Evolutionary conservation across 2,888 invertebrate genomes (phyloP).

Genomic region (Mayetiola destructor): DNA sequence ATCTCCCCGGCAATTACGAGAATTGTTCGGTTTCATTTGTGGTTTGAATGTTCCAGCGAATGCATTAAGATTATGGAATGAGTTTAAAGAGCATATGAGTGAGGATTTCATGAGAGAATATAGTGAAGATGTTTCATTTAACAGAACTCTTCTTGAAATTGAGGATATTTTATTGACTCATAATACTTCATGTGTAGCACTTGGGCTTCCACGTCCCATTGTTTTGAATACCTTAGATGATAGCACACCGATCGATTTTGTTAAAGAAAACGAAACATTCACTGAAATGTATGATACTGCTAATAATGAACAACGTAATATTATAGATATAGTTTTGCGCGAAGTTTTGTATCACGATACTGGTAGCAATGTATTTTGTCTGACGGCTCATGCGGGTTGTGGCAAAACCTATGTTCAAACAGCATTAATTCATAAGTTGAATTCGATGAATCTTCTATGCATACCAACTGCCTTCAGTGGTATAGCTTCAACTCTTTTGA

Average conservation of each 20-base stretch:
- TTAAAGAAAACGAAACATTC: not conserved
- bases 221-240: too few relatives aligned
- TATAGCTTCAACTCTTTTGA: conserved; percentile 16
- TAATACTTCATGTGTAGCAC: conserved; percentile 13
- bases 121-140: conserved; percentile 11
- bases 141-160: conserved; percentile 16
- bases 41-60: not conserved
- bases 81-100: not conserved
- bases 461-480: conserved; percentile 15
- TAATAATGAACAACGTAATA: not conserved
- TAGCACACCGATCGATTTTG: too few relatives aligned
- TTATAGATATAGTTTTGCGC: conserved; percentile 11
- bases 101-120: conserved; percentile 15
- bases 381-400: conserved; percentile 14
- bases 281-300: not conserved
- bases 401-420: conserved; percentile 12
- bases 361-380: conserved; percentile 13
- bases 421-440: conserved; percentile 4
- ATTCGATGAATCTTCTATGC: conserved; percentile 6
- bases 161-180: conserved; percentile 16
- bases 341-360: conserved; percentile 14
- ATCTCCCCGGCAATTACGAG: not conserved
- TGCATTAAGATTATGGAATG: not conserved
- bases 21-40: not conserved
- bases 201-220: conserved; percentile 14